Base-by-base conservation (phyloP, 2,888 invertebrate species). In the Cephonodes hylas region DNA sequence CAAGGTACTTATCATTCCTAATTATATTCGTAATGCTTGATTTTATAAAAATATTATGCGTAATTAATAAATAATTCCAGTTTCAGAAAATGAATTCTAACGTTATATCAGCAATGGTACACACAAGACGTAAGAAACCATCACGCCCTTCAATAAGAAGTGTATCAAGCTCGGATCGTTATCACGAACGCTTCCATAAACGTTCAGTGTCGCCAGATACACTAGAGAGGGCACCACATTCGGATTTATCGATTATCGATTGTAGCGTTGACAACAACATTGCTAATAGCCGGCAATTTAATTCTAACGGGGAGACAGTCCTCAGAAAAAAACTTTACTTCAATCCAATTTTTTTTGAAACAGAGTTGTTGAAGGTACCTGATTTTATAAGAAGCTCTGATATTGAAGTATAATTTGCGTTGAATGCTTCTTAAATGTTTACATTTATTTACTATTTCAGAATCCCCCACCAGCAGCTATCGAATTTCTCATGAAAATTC, bases 281-380 rank as follows among this genome's bases (percentile, higher is more conserved):
- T 48, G 68, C 72, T 7, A 66, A 74, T 22, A 75, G 74, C 56
- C 76, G 81, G 62, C 62, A 83, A 20, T 67, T 84, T 90, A 64
- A 88, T 79, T 79, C 85, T 25, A 82, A 84, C 66, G 87, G 86
- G 20, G 89, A 89, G 64, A 81, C 83, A 53, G 79, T 79, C 0
- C 93, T 95, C 6, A 93, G 97, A 63, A 94, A 95, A 73, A 97
- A 97, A 77, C 89, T 97, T 3, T 97, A 97, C 80, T 97, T 97
- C 77, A 97, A 97, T 86, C 97, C 97, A 0, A 97, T 97, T 0
- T 98, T 97, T 83, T 97, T 98, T 77, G 98, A 98, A 83, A 95
- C 96, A 0, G 97, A 97, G 79, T 89, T 96, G 66, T 88, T 98
- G 59, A 93, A 96, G 94, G 97, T 97, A 93, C 92, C 61, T 38